These are phyloP conservation scores for Acanthurus lineatus DNA, from an alignment of 2,797 vertebrate species.

Conservation along the genomic window DNA sequence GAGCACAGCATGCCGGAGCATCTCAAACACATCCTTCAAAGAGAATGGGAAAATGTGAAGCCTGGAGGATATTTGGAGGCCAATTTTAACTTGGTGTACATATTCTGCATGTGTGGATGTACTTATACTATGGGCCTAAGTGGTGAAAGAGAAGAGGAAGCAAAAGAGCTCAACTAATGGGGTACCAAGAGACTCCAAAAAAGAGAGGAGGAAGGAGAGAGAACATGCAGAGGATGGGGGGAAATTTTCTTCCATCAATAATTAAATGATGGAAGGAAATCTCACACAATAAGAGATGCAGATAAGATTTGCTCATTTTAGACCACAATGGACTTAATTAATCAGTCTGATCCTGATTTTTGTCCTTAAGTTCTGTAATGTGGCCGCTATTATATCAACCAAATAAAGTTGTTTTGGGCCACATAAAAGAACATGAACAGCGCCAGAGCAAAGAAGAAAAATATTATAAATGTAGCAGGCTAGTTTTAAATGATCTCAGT, in stretches of 20 bases:
- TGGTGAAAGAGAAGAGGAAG: slow-evolving; percentile 47
- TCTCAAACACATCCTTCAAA: slow-evolving; percentile 50
- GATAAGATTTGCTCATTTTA: slow-evolving; percentile 26
- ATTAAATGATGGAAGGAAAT: slow-evolving; percentile 59
- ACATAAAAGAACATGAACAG: slow-evolving; percentile 40
- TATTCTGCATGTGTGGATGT: slow-evolving; percentile 38
- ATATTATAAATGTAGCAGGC: slow-evolving; percentile 49
- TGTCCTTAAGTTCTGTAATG: slow-evolving; percentile 30
- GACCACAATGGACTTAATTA: slow-evolving; percentile 50
- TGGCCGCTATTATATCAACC: slow-evolving; percentile 28
- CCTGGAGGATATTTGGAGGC: slow-evolving; percentile 49
- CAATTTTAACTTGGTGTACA: slow-evolving; percentile 41
- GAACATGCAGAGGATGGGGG: slow-evolving; percentile 27
- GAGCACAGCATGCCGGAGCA: slow-evolving; percentile 21
- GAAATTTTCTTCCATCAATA: slow-evolving; percentile 57
- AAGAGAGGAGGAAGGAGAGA: slow-evolving; percentile 20
- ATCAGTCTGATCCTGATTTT: slow-evolving; percentile 42
- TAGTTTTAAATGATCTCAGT: slow-evolving; percentile 39
- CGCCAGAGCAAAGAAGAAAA: slow-evolving; percentile 30
- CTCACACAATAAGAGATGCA: slow-evolving; percentile 50
- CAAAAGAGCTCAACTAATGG: slow-evolving; percentile 64
- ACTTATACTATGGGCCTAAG: slow-evolving; percentile 38
- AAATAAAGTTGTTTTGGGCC: slow-evolving; percentile 32
- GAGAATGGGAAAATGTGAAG: slow-evolving; percentile 43
- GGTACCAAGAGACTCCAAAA: slow-evolving; percentile 52